A percentile compares a stretch with the other conserved stretches of the same genome.
These are phyloP conservation scores for Blastobasis lacticolella DNA, from an alignment of 2,888 invertebrate genomes.

Conservation along the genomic window DNA sequence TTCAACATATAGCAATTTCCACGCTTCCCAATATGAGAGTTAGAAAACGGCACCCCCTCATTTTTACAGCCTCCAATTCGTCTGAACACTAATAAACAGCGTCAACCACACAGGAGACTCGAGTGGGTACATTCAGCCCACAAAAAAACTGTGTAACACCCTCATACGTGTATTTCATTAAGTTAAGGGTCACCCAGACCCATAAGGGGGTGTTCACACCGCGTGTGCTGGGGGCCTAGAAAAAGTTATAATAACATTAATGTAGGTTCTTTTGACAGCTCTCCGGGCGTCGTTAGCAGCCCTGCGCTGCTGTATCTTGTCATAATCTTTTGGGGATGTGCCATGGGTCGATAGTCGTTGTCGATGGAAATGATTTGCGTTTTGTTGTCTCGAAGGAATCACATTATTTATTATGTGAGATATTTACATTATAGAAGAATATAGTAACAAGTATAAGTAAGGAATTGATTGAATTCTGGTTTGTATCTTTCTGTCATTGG, in stretches of 20 bases:
- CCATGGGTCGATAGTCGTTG: too few species aligned
- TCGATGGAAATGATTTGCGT: too few species aligned
- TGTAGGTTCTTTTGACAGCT: slow-evolving; percentile 72
- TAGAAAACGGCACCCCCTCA: neutral
- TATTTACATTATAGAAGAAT: too few species aligned
- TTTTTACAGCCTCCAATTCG: neutral
- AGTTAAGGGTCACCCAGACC: slow-evolving; percentile 7
- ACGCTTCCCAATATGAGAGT: too few species aligned
- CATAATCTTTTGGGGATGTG: slow-evolving; percentile 65
- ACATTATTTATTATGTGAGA: too few species aligned
- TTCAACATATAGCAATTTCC: too few species aligned
- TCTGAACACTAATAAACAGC: neutral
- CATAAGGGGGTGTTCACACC: slow-evolving; percentile 9
- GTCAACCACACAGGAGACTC: too few species aligned
- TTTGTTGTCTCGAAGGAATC: too few species aligned
- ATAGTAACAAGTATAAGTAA: too few species aligned
- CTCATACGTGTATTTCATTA: slow-evolving; percentile 12
- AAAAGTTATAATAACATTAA: slow-evolving; percentile 74
- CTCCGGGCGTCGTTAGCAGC: slow-evolving; percentile 67
- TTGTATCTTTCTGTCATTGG: too few species aligned
- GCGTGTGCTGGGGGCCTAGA: slow-evolving; percentile 43
- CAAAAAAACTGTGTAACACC: neutral
- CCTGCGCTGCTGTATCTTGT: slow-evolving; percentile 69
- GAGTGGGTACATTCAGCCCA: too few species aligned
- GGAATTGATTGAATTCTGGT: too few species aligned